Percentiles rank a stretch among this genome's conserved stretches.
phyloP scores from a whole-genome alignment of 2,797 vertebrate species.

The Cyprinella venusta region DNA sequence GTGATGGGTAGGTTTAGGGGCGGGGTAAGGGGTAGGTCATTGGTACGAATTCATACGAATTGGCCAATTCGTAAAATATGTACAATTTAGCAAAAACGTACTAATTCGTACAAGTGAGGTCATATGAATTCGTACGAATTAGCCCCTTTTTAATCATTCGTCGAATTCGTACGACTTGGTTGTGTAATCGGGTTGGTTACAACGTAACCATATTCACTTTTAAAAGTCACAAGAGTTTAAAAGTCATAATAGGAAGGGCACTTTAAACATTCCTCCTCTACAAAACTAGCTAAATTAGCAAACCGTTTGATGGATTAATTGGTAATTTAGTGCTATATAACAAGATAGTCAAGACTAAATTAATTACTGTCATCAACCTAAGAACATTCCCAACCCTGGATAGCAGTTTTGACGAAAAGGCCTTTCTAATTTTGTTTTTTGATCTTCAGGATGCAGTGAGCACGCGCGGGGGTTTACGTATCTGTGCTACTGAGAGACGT shows the following conservation, averaged over 20 bases:
- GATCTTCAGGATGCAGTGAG: slow-evolving; percentile 7
- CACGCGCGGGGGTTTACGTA: background rate
- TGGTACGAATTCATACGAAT: too few species aligned
- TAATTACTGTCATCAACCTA: background rate
- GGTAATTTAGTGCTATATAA: background rate
- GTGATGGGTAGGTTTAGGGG: too few species aligned
- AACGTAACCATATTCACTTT: background rate
- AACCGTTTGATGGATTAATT: background rate
- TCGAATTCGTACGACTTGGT: too few species aligned
- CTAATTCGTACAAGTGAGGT: too few species aligned
- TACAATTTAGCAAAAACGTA: too few species aligned
- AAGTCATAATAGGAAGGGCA: background rate
- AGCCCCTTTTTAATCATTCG: too few species aligned
- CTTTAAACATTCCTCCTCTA: background rate
- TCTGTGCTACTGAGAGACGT: background rate
- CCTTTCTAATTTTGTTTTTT: slow-evolving; percentile 24
- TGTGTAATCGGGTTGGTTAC: too few species aligned
- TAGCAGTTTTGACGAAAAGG: background rate
- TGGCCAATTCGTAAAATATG: too few species aligned
- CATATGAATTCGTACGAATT: too few species aligned
- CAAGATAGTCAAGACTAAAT: background rate
- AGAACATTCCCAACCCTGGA: slow-evolving; percentile 7
- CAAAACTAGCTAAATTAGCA: background rate
- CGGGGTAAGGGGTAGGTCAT: too few species aligned
- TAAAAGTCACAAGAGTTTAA: background rate